These are phyloP conservation scores for Seriola rivoliana DNA, from an alignment of 2,113 vertebrate genomes.

Conservation along the genomic window DNA sequence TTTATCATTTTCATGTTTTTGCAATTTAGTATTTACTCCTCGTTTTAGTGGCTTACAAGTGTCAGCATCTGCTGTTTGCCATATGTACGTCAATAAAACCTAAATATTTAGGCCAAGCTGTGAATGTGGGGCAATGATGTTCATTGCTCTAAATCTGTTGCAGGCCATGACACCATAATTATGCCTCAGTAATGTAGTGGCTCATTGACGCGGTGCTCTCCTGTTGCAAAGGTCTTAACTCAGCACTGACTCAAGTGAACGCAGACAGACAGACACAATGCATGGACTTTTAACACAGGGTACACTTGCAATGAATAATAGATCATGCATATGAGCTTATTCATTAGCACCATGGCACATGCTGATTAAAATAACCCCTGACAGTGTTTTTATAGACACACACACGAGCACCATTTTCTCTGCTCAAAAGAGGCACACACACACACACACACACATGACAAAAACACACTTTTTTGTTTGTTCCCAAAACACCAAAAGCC, in stretches of 20 bases:
- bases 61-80: slow-evolving; percentile 7
- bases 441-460: not conserved
- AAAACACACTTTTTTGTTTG: not conserved
- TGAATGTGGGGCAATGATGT: slow-evolving; percentile 29
- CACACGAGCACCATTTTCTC: not conserved
- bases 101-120: slow-evolving; percentile 33
- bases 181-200: slow-evolving; percentile 41
- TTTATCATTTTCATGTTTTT: not conserved
- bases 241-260: slow-evolving; percentile 28
- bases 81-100: slow-evolving; percentile 9
- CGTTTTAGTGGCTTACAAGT: slow-evolving; percentile 20
- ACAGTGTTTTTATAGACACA: not conserved
- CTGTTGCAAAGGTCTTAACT: slow-evolving; percentile 33
- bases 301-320: slow-evolving; percentile 28
- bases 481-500: slow-evolving; percentile 41
- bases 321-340: slow-evolving; percentile 1
- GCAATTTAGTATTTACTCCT: not conserved
- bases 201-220: slow-evolving; percentile 25
- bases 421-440: not conserved
- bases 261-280: slow-evolving; percentile 11
- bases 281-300: slow-evolving; percentile 3
- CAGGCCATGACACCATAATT: slow-evolving; percentile 31
- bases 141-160: slow-evolving; percentile 40
- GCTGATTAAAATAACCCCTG: slow-evolving; percentile 7
- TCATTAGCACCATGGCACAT: slow-evolving; percentile 22